Evolutionary conservation across 2,888 invertebrate genomes (phyloP).

Genomic region (Cybosia mesomella): DNA sequence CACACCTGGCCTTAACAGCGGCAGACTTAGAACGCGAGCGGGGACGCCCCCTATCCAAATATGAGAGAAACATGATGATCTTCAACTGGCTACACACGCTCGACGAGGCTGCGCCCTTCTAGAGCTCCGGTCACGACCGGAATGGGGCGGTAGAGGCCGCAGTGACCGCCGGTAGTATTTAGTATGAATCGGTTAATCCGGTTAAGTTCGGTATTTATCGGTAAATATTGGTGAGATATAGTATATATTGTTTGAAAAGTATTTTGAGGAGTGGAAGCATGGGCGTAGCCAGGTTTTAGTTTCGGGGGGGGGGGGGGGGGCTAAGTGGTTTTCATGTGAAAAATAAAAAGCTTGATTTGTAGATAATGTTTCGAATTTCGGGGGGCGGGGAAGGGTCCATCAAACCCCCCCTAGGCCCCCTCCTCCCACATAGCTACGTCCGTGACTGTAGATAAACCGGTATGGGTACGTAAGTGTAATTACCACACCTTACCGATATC

Average conservation of each 20-base stretch:
- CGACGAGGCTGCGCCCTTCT: conserved; percentile 89
- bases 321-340: too few relatives aligned
- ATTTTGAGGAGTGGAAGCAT: background rate
- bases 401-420: too few relatives aligned
- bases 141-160: background rate
- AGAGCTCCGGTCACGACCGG: conserved; percentile 33
- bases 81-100: conserved; percentile 97
- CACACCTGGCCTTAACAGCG: conserved; percentile 88
- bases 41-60: conserved; percentile 94
- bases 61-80: conserved; percentile 97
- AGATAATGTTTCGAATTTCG: too few relatives aligned
- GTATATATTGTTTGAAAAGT: background rate
- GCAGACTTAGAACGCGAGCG: conserved; percentile 93
- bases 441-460: background rate
- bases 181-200: background rate
- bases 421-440: background rate
- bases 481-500: background rate
- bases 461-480: too few relatives aligned
- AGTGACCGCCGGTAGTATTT: background rate
- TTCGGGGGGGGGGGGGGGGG: too few relatives aligned
- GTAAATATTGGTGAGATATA: background rate
- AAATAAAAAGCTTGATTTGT: too few relatives aligned
- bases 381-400: too few relatives aligned
- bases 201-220: background rate
- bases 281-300: background rate